Conservation (phyloP, 2,888 invertebrate genomes). For the Flexamia atlantica region DNA sequence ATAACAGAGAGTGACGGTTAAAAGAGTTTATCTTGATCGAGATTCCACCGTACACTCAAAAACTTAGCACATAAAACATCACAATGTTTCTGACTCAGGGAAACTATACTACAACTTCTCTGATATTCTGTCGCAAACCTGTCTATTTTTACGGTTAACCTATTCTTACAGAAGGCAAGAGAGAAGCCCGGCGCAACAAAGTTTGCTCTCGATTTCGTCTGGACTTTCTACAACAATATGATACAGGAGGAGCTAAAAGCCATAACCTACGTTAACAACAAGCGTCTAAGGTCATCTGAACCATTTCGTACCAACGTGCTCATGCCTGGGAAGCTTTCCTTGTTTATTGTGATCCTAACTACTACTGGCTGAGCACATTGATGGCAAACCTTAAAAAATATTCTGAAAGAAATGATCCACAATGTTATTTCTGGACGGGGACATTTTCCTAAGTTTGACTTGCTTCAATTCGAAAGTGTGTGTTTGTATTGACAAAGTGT, state of each 20-base stretch:
- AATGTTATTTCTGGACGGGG: constrained; percentile 19
- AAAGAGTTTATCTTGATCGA: too few relatives aligned
- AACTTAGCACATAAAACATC: too few relatives aligned
- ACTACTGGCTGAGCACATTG: neutral
- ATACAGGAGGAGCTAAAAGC: constrained; percentile 50
- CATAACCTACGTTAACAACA: constrained; percentile 50
- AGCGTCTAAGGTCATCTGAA: constrained; percentile 43
- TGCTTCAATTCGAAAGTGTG: neutral
- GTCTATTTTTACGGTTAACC: constrained; percentile 14
- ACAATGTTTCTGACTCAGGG: neutral
- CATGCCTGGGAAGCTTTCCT: neutral
- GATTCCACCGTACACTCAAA: too few relatives aligned
- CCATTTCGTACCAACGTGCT: neutral
- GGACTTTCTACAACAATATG: constrained; percentile 54
- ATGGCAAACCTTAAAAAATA: neutral
- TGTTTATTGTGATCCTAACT: neutral
- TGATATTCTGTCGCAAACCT: constrained; percentile 15
- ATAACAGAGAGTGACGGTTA: too few relatives aligned
- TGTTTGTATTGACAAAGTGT: too few relatives aligned
- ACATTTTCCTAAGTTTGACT: neutral
- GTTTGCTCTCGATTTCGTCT: constrained; percentile 22
- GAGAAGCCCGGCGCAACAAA: constrained; percentile 18
- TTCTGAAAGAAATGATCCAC: neutral
- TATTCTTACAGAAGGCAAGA: constrained; percentile 52
- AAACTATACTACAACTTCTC: neutral